These are phyloP conservation scores for Lepidotrigona ventralis DNA, from an alignment of 1,140 invertebrate genomes.

Conservation along the genomic window DNA sequence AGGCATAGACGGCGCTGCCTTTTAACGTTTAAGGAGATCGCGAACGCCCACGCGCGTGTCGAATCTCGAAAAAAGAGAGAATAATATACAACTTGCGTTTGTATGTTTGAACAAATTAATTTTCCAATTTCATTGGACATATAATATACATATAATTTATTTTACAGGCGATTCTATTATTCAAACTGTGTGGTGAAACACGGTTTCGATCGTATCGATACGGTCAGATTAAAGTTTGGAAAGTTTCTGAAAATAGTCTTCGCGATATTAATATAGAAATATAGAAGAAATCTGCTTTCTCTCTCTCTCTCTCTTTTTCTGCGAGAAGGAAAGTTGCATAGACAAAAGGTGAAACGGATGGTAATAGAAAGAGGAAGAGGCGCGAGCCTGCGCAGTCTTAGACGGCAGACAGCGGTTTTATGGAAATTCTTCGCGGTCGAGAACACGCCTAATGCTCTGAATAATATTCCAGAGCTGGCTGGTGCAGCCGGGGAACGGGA, in stretches of 20 bases:
- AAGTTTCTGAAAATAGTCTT: too few species aligned
- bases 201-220: too few species aligned
- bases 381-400: slow-evolving; percentile 60
- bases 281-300: background rate
- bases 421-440: slow-evolving; percentile 74
- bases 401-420: slow-evolving; percentile 74
- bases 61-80: too few species aligned
- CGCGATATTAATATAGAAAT: background rate
- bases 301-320: background rate
- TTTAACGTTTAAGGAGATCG: slow-evolving; percentile 62
- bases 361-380: slow-evolving; percentile 32
- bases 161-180: too few species aligned
- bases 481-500: slow-evolving; percentile 36
- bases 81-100: too few species aligned
- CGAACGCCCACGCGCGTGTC: slow-evolving; percentile 26
- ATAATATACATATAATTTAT: too few species aligned
- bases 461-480: slow-evolving; percentile 73
- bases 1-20: slow-evolving; percentile 35
- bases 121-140: too few species aligned
- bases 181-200: too few species aligned
- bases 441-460: slow-evolving; percentile 74
- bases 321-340: slow-evolving; percentile 28
- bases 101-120: too few species aligned
- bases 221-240: too few species aligned
- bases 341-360: background rate